Percentiles rank a stretch among this genome's conserved stretches.
These are phyloP conservation scores for Lymantria dispar DNA, from an alignment of 2,888 invertebrate genomes.

Conservation along the genomic window DNA sequence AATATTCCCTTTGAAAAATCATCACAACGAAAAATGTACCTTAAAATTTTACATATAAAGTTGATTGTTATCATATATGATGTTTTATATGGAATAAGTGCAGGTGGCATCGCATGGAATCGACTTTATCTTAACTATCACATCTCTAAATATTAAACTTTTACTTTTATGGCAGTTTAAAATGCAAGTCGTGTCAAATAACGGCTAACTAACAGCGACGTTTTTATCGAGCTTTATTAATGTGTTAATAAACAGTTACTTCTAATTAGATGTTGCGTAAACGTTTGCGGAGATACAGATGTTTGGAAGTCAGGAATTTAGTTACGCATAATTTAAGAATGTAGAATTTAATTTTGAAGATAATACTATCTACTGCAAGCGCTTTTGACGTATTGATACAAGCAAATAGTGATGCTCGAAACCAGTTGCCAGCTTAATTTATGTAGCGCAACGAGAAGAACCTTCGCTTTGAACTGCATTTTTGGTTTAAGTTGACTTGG, in stretches of 20 bases:
- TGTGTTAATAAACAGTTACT: slow-evolving; percentile 14
- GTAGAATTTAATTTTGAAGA: no score
- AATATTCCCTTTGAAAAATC: slow-evolving; percentile 57
- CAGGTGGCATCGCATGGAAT: slow-evolving; percentile 71
- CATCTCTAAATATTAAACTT: slow-evolving; percentile 75
- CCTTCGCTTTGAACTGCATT: no score
- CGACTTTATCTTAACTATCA: slow-evolving; percentile 70
- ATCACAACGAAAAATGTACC: slow-evolving; percentile 25
- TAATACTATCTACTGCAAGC: no score
- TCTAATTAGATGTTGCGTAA: slow-evolving; percentile 1
- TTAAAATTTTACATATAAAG: slow-evolving; percentile 18
- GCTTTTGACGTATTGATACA: no score
- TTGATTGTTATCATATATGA: slow-evolving; percentile 17
- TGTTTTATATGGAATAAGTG: slow-evolving; percentile 44
- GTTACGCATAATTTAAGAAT: no score
- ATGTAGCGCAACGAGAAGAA: no score
- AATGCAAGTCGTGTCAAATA: slow-evolving; percentile 68
- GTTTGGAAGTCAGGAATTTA: neutral
- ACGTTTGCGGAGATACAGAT: slow-evolving; percentile 1
- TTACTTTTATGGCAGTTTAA: slow-evolving; percentile 75
- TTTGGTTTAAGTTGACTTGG: no score
- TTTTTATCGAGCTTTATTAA: slow-evolving; percentile 31
- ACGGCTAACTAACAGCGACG: slow-evolving; percentile 41
- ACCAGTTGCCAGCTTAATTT: no score
- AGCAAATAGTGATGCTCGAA: no score